phyloP scores from a whole-genome alignment of 2,113 vertebrate genomes.

The Ailurus styani region DNA sequence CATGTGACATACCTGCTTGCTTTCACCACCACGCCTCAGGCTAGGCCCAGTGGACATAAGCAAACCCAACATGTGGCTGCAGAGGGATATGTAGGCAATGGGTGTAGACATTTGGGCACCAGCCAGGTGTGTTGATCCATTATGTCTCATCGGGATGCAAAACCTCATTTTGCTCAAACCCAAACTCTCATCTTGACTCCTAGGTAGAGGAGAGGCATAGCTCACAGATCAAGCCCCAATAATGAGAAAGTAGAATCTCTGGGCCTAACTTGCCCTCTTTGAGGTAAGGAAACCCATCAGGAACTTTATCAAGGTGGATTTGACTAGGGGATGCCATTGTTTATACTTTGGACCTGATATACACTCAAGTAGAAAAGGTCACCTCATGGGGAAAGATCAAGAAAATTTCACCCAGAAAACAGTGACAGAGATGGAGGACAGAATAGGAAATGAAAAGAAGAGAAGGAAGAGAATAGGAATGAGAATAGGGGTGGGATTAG shows the following conservation, averaged over 20 bases:
- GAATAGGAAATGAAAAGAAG: background rate
- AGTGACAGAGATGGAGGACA: no score
- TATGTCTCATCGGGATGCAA: background rate
- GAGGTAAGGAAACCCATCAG: background rate
- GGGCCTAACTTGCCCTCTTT: background rate
- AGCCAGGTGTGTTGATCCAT: background rate
- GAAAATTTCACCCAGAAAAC: background rate
- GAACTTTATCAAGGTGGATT: background rate
- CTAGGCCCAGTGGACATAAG: background rate
- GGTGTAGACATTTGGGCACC: fast-evolving
- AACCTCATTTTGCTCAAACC: slow-evolving; percentile 10
- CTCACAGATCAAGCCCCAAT: background rate
- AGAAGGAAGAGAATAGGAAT: fast-evolving
- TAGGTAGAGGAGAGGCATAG: background rate
- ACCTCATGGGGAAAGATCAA: background rate
- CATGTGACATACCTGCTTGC: background rate
- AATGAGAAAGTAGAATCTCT: background rate
- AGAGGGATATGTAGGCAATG: fast-evolving
- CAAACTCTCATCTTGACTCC: background rate
- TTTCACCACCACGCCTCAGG: background rate
- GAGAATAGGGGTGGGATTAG: background rate
- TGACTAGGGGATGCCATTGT: background rate
- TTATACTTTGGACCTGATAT: background rate
- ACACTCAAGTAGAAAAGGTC: background rate
- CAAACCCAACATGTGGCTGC: background rate